phyloP scores from a whole-genome alignment of 2,797 vertebrate species.

The Agapornis canus region DNA sequence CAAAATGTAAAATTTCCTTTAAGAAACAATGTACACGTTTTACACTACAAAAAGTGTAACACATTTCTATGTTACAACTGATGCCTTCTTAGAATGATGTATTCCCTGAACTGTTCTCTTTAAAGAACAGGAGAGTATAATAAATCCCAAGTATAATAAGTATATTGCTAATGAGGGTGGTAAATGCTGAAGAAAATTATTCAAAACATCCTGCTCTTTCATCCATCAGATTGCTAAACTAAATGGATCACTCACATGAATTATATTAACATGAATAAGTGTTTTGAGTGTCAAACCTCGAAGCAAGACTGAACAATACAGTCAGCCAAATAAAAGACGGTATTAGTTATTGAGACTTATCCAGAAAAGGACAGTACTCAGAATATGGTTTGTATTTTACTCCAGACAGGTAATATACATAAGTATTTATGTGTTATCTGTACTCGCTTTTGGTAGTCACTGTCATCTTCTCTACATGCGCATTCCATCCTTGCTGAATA shows the following conservation, averaged over 20 bases:
- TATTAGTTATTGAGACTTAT: neutral
- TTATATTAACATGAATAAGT: neutral
- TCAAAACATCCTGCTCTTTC: neutral
- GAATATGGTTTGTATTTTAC: neutral
- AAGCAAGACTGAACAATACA: neutral
- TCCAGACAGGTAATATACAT: neutral
- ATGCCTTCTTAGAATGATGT: neutral
- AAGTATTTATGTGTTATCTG: neutral
- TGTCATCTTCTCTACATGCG: neutral
- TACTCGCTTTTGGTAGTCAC: neutral
- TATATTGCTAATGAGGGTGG: neutral
- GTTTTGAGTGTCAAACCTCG: neutral
- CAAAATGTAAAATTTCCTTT: neutral
- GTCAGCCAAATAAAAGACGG: neutral
- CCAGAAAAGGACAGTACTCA: neutral
- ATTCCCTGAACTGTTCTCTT: neutral
- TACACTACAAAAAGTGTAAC: neutral
- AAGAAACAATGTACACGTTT: constrained; percentile 17
- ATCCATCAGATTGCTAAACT: neutral
- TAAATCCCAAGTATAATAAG: neutral
- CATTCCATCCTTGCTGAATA: neutral
- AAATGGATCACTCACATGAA: neutral
- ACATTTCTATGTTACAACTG: neutral
- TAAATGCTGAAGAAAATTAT: neutral
- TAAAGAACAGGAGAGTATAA: neutral